Conservation (phyloP, 2,888 invertebrate genomes). For the Crossocerus cetratus region DNA sequence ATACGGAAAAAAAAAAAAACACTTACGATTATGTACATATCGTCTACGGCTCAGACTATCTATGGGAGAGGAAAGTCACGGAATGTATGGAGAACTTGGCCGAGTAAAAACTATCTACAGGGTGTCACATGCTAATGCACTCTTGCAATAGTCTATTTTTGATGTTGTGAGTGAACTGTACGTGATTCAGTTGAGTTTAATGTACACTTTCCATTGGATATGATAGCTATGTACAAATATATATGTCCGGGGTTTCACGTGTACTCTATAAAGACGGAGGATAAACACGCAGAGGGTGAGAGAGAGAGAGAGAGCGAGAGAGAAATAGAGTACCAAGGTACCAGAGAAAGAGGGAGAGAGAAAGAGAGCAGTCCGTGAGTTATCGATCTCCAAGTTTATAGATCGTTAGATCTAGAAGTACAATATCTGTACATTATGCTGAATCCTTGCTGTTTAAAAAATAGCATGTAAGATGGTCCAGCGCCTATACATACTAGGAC, state of each 20-base stretch:
- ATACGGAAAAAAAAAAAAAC: constrained; percentile 38
- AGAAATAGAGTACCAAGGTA: not conserved
- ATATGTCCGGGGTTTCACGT: constrained; percentile 68
- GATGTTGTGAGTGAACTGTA: constrained; percentile 74
- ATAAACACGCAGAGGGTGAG: constrained; percentile 38
- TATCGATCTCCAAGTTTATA: constrained; percentile 50
- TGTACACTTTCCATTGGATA: constrained; percentile 71
- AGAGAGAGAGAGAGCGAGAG: constrained; percentile 30
- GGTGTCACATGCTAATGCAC: constrained; percentile 69
- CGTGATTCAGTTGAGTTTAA: constrained; percentile 70
- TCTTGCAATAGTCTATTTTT: constrained; percentile 76
- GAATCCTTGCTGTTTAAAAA: constrained; percentile 58
- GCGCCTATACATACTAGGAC: constrained; percentile 59
- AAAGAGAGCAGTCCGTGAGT: constrained; percentile 50
- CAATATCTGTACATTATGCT: constrained; percentile 62
- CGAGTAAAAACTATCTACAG: constrained; percentile 67
- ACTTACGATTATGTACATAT: constrained; percentile 60
- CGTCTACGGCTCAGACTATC: constrained; percentile 63
- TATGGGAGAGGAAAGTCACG: constrained; percentile 57
- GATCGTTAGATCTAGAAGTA: constrained; percentile 60
- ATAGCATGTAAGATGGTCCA: constrained; percentile 58
- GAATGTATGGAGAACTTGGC: constrained; percentile 58
- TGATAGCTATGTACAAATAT: constrained; percentile 74
- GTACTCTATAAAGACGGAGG: constrained; percentile 68
- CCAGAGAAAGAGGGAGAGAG: constrained; percentile 42